Conservation (phyloP, 2,797 vertebrate genomes). For the Eulemur coronatus region DNA sequence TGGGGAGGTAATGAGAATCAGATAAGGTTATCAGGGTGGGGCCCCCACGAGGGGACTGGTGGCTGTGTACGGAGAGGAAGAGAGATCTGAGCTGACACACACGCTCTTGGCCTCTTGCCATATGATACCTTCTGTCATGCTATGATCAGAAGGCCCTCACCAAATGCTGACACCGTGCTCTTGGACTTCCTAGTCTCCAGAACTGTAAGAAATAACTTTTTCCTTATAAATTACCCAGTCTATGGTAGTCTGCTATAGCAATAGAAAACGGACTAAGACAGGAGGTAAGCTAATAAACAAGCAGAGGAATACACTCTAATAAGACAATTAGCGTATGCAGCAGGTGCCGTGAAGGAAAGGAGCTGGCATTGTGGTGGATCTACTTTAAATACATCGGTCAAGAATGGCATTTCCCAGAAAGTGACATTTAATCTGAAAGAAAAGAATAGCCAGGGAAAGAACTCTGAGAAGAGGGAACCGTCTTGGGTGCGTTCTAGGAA, state of each 20-base stretch:
- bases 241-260: background rate
- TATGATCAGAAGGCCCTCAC: background rate
- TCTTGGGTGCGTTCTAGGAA: background rate
- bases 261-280: background rate
- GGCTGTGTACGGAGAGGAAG: background rate
- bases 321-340: background rate
- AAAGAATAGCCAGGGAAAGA: background rate
- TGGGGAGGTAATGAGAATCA: background rate
- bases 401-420: background rate
- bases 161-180: background rate
- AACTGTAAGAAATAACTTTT: background rate
- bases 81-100: background rate
- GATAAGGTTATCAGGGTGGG: background rate
- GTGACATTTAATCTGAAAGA: background rate
- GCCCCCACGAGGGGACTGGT: no score
- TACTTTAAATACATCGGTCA: background rate
- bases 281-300: background rate
- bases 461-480: no score
- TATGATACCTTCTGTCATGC: background rate
- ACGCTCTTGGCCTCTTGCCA: background rate
- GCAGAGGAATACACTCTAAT: background rate
- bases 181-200: background rate
- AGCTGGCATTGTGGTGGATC: no score
- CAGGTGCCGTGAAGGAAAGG: background rate
- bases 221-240: background rate